Conservation (phyloP, 1,140 invertebrate genomes). For the Antheraea mylitta region DNA sequence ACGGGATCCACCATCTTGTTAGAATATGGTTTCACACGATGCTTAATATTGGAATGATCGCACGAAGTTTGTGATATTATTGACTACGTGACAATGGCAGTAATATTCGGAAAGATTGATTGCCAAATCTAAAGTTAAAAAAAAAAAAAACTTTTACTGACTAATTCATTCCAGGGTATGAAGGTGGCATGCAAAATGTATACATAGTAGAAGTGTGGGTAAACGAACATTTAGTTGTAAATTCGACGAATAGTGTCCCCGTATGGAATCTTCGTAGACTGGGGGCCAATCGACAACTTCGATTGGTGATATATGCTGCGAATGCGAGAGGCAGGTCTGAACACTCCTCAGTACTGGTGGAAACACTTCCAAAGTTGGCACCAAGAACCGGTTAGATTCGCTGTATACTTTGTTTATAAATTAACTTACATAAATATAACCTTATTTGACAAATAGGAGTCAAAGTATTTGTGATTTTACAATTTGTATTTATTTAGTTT, state of each 20-base stretch:
- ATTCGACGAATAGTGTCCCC: constrained; percentile 71
- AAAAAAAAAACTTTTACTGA: not conserved
- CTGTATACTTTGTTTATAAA: not conserved
- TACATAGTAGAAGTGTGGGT: constrained; percentile 88
- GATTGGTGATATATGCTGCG: constrained; percentile 80
- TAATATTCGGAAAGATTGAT: too few relatives aligned
- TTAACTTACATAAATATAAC: too few relatives aligned
- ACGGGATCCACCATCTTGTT: too few relatives aligned
- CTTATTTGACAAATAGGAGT: too few relatives aligned
- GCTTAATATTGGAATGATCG: too few relatives aligned
- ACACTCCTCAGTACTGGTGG: constrained; percentile 75
- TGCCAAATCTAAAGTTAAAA: too few relatives aligned
- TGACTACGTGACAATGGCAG: too few relatives aligned
- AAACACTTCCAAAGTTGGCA: constrained; percentile 62
- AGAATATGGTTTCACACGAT: too few relatives aligned
- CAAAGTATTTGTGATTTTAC: not conserved
- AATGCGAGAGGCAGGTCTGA: constrained; percentile 83
- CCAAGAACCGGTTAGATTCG: constrained; percentile 55
- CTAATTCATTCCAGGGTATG: constrained; percentile 83
- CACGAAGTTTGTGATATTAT: too few relatives aligned
- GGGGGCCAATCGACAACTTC: constrained; percentile 72
- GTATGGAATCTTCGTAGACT: constrained; percentile 78
- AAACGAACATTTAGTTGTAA: constrained; percentile 71
- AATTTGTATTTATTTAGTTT: not conserved
- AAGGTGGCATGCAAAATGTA: constrained; percentile 91